Base-by-base conservation (phyloP, 2,113 vertebrate species). In the Limnothrissa miodon region DNA sequence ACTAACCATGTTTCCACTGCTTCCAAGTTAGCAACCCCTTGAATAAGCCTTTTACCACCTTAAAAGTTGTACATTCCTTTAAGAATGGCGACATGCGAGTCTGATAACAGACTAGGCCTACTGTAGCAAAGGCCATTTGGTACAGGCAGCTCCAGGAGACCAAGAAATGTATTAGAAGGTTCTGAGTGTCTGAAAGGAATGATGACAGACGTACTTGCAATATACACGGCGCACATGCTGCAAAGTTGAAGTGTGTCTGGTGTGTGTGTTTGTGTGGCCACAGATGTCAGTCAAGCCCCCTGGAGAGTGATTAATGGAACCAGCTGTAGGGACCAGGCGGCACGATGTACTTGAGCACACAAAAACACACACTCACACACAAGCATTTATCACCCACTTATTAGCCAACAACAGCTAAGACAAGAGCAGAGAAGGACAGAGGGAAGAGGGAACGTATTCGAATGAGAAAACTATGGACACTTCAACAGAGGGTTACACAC, bases 231-330 rank as follows among this genome's bases (percentile, higher is more conserved):
- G 5, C 5, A 23, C 19, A 56, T 21, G 21, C 51, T 0, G 51
- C 51, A 56, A 56, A 56, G 19, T 56, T 23, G 21, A 29, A 33
- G 29, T 70, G 62, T 70, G 62, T 70, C 25, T 59, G 79, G 56
- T 17, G 70, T 81, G 33, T 70, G 81, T 83, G 81, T 45, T 79
- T 82, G 81, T 74, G 80, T 78, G 56, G 45, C 78, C 79, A 48
- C 85, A 62, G 59, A 45, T 83, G 83, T 84, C 78, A 74, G 25
- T 74, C 66, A 74, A 74, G 66, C 80, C 44, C 48, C 74, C 78
- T 59, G 82, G 83, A 82, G 85, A 66, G 82, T 86, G 83, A 88
- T 88, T 80, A 88, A 88, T 88, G 85, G 85, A 88, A 84, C 79
- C 86, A 87, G 83, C 83, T 87, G 83, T 80, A 56, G 78, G 78